phyloP scores from a whole-genome alignment of 2,113 vertebrate genomes.

The Sciurus niger region DNA sequence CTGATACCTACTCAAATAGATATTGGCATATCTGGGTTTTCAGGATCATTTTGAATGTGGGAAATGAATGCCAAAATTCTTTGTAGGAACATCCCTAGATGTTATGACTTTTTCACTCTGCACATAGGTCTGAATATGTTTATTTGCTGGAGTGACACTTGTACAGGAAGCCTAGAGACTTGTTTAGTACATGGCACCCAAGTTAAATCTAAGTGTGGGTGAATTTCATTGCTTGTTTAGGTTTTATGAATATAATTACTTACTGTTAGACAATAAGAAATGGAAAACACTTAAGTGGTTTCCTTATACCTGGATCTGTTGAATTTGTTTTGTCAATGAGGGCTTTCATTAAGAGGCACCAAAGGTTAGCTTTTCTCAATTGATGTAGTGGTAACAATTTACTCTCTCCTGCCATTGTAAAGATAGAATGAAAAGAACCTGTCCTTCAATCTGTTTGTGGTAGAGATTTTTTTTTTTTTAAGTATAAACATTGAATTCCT shows the following conservation, averaged over 20 bases:
- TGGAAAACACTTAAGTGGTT: constrained; percentile 75
- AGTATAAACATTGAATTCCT: constrained; percentile 92
- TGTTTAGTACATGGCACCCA: constrained; percentile 61
- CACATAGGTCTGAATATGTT: constrained; percentile 37
- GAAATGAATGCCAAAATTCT: not conserved
- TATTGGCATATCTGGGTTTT: not conserved
- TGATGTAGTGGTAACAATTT: constrained; percentile 86
- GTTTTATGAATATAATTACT: constrained; percentile 77
- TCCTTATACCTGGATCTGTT: constrained; percentile 81
- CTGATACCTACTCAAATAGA: constrained; percentile 58
- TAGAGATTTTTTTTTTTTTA: constrained; percentile 83
- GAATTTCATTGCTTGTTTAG: constrained; percentile 71
- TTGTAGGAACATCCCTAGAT: constrained; percentile 25
- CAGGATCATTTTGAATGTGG: constrained; percentile 1
- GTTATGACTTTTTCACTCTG: constrained; percentile 23
- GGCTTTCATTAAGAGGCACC: constrained; percentile 86
- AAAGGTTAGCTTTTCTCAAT: constrained; percentile 80
- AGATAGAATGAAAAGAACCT: constrained; percentile 87
- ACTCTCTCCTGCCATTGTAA: constrained; percentile 84
- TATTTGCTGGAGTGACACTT: constrained; percentile 40
- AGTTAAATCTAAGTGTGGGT: constrained; percentile 58
- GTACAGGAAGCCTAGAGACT: constrained; percentile 38
- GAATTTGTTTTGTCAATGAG: constrained; percentile 86
- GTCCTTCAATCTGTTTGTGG: constrained; percentile 88
- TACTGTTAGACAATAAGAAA: constrained; percentile 82